Evolutionary conservation across 1,140 invertebrate genomes (phyloP), one percentile per base, ranked within the genome.

Genomic region (Anastrepha ludens): DNA sequence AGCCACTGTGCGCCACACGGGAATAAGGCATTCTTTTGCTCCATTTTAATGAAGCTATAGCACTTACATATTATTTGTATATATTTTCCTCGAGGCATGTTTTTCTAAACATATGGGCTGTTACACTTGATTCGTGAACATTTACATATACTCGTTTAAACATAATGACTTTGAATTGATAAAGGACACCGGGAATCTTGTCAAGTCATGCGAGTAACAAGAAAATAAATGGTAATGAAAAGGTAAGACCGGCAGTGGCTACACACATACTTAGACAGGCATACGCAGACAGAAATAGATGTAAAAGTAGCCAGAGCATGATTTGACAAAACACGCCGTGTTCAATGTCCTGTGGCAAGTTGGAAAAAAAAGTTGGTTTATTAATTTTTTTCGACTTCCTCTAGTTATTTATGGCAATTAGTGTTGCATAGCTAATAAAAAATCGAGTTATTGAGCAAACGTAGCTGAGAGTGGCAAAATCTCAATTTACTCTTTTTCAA

Each of bases 21-120:
- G 70, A 0, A 47, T 47, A 47, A 74, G 44, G 39, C 70, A 29
- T 13, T 15, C 15, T 41, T 47, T 20, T 47, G 67, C 47, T n/a
- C 74, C 20, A 55, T 81, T 81, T 50, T 58, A 81, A 81, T 81
- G 47, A 81, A 81, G 74, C 74, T 81, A 47, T 81, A 81, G 74
- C 29, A 29, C n/a, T 13, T 50, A 17, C 20, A 17, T 29, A 11
- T 8, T 11, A 7, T 29, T 8, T 39, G 55, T 13, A 58, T 64
- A 64, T 39, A 8, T 67, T 4, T 17, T 15, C 17, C 70, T 74
- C 44, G 13, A 0, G 3, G 39, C 2, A 74, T 62, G 8, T 62
- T n/a, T 15, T 15, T 62, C 4, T 62, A 2, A 17, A 62, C 0
- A 29, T 11, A 41, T 67, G 13, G 11, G 39, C 6, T 41, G 67